These are phyloP conservation scores for Bradypus variegatus DNA, from an alignment of 2,797 vertebrate species.

Conservation along the genomic window DNA sequence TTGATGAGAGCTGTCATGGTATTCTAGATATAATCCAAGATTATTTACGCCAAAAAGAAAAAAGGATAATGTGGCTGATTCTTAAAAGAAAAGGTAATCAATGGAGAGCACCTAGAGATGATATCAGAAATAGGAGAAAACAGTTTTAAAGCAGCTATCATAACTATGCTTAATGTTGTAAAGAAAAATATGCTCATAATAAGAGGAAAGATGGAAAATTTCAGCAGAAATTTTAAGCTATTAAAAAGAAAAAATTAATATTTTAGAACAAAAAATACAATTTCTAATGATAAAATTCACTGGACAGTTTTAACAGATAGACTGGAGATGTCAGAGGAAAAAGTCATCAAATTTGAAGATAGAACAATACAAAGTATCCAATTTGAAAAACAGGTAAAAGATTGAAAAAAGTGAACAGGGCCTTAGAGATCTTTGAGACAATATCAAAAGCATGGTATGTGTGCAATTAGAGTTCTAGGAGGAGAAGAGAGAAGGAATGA, in stretches of 20 bases:
- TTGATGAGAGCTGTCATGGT: neutral
- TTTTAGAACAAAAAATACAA: neutral
- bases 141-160: neutral
- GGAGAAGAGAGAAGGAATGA: neutral
- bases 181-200: constrained; percentile 22
- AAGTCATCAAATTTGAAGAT: neutral
- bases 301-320: neutral
- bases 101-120: neutral
- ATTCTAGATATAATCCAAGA: neutral
- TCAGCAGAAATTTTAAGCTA: neutral
- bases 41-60: neutral
- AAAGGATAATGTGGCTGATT: neutral
- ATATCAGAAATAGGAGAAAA: neutral
- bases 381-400: neutral
- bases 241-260: neutral
- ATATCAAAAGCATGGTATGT: neutral
- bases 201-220: neutral
- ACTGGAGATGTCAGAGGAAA: neutral
- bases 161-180: neutral
- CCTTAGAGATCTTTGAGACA: neutral
- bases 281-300: neutral
- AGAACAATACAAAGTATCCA: neutral
- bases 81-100: neutral
- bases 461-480: neutral
- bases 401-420: neutral